Base-by-base conservation (phyloP, 1,140 invertebrate species). In the Stenopsyche tienmushanensis region DNA sequence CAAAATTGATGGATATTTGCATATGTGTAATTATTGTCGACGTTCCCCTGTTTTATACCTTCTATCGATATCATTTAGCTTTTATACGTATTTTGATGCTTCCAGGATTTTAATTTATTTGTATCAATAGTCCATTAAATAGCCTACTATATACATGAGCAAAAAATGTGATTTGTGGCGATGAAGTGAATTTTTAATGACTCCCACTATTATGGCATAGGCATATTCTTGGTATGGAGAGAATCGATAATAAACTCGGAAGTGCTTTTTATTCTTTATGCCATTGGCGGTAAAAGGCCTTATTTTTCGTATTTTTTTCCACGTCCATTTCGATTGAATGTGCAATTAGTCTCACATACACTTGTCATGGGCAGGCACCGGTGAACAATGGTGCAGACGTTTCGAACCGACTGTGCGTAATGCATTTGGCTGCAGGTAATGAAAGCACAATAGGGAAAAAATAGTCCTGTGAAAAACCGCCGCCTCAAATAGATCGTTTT, bases 281-380 rank as follows among this genome's bases (percentile, higher is more conserved):
- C 8, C 18, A 47, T 18, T 15, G 8, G 44, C 44, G 44, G 17
- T 15, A 18, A 47, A 47, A 17, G 26, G 53, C 29, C 62, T 65
- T 55, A 65, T 69, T 62, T 63, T 29, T 62, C 55, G 42, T 55
- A n/a, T 60, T 58, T 60, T 68, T 67, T 66, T 64, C 58, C 59
- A 17, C 67, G 47, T 55, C 63, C 67, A 69, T 69, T 69, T 65
- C 67, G 67, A 69, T 69, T 69, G 67, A 69, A 69, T 69, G 67
- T 69, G 64, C 67, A 69, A 69, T 69, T 69, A 69, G 67, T 69
- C 64, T 62, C 67, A 63, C 67, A 63, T 62, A 63, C 63, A 65
- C 63, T 63, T 67, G 66, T 67, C 67, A 65, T 54, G 53, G 60
- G 13, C 59, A 50, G 24, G 23, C 15, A 50, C 53, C 15, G 50